Base-by-base conservation (phyloP, 23 tunicate genomes). In the Trididemnum miniatum region DNA sequence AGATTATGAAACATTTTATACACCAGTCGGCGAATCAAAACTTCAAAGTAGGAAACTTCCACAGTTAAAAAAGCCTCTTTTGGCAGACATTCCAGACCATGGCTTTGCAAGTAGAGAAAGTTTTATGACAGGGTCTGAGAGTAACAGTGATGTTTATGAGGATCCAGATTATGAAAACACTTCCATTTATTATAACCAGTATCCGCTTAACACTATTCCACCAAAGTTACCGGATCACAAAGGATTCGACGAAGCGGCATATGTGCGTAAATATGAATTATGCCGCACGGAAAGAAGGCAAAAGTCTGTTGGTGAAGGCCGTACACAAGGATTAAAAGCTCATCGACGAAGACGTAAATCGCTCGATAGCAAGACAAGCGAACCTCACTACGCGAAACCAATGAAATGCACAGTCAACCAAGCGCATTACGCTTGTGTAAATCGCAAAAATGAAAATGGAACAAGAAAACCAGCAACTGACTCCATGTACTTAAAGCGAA, bases 321-420 rank as follows among this genome's bases (percentile, higher is more conserved):
- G 67, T 12, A 9, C 9, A 9, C 54, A 44, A 9, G 54, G 54
- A 44, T 7, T 7, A 44, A n/a, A 25, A 62, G 25, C 25, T n/a
- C 20, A n/a, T 4, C 20, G 5, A 12, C 20, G 29, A 20, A 20
- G 67, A 12, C 67, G 29, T 5, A 25, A 62, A 25, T 62, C 67
- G 5, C 5, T 4, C 67, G 67, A 62, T 26, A 62, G 67, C 26
- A 4, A 20, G 20, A 62, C 26, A 4, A 25, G 25, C 20, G 67
- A 62, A n/a, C 29, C 67, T 20, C 67, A 62, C 29, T 62, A 62
- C 67, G 67, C 67, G 22, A n/a, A 62, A 25, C 67, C 67, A n/a
- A 62, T 62, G 67, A 62, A 62, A 62, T 25, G 5, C 29, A 62
- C 26, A 7, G 15, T 7, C 54, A 15, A 15, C 54, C 54, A 15